Percentiles rank a stretch among this genome's conserved stretches.
These are phyloP conservation scores for Zele albiditarsus DNA, from an alignment of 2,888 invertebrate species.

Conservation along the genomic window DNA sequence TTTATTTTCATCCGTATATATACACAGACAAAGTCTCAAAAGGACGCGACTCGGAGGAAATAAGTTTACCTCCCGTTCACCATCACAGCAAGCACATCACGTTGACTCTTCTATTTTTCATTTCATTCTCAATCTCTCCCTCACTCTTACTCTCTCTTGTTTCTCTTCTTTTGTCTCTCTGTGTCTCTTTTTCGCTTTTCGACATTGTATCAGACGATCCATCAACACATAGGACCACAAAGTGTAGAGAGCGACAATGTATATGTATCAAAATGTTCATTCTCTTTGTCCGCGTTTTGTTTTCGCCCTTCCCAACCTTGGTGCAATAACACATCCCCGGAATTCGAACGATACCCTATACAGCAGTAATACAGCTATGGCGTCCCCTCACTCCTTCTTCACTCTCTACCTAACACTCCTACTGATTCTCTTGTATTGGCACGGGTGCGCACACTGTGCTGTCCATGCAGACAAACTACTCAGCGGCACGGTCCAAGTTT, in stretches of 20 bases:
- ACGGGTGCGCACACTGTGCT: background rate
- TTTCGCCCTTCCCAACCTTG: background rate
- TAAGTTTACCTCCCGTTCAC: slow-evolving; percentile 27
- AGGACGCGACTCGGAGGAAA: slow-evolving; percentile 31
- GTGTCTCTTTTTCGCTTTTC: slow-evolving; percentile 5
- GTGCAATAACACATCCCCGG: slow-evolving; percentile 32
- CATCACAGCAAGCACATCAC: background rate
- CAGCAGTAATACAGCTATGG: background rate
- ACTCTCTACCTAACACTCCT: background rate
- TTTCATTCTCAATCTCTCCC: background rate
- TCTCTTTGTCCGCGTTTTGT: background rate
- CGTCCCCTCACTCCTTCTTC: background rate
- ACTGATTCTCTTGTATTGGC: background rate
- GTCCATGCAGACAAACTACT: slow-evolving; percentile 21
- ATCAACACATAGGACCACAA: slow-evolving; percentile 19
- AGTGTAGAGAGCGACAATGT: background rate
- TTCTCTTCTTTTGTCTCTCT: background rate
- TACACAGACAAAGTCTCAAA: slow-evolving; percentile 29
- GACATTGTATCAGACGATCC: slow-evolving; percentile 30
- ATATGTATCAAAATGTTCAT: background rate
- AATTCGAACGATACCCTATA: slow-evolving; percentile 22
- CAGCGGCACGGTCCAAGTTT: slow-evolving; percentile 20
- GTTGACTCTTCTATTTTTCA: background rate
- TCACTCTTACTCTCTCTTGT: background rate
- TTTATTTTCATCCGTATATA: background rate